Conservation (phyloP, 92 coral and sea anemone genomes). For the Palythoa grandis region DNA sequence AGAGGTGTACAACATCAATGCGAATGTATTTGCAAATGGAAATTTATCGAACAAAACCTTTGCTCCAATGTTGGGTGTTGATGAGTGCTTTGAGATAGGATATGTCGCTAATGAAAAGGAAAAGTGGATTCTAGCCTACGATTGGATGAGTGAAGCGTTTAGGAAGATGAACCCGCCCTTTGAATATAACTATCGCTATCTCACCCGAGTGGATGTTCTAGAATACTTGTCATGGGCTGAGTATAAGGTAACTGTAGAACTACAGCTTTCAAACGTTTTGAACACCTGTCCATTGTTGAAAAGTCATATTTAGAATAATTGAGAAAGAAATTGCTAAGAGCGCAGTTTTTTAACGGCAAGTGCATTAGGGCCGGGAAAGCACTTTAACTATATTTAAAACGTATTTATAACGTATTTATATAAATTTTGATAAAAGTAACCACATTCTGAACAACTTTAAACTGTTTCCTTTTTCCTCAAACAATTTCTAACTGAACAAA, state of each 20-base stretch:
- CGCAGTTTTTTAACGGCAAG: no score
- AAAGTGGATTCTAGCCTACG: conserved; percentile 61
- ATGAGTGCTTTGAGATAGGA: conserved; percentile 91
- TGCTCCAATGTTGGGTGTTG: conserved; percentile 75
- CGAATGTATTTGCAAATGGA: conserved; percentile 77
- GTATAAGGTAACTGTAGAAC: conserved; percentile 67
- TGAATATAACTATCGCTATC: conserved; percentile 65
- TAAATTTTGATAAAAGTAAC: no score
- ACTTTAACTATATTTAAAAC: no score
- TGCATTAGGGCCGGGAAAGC: no score
- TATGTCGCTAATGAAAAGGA: conserved; percentile 65
- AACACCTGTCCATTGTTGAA: no score
- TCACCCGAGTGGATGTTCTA: conserved; percentile 57
- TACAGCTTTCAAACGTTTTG: not conserved
- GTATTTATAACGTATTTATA: no score
- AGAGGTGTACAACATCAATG: conserved; percentile 80
- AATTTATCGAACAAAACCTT: conserved; percentile 58
- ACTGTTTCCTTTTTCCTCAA: no score
- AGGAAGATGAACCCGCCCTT: conserved; percentile 69
- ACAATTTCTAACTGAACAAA: no score
- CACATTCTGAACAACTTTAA: no score
- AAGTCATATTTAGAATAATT: no score
- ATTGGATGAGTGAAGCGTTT: conserved; percentile 83
- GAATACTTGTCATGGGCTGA: conserved; percentile 98
- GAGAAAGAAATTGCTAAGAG: no score